Evolutionary conservation across 92 coral and sea anemone species (phyloP), one percentile per base, ranked within the genome.

Genomic region (Nematostella vectensis): DNA sequence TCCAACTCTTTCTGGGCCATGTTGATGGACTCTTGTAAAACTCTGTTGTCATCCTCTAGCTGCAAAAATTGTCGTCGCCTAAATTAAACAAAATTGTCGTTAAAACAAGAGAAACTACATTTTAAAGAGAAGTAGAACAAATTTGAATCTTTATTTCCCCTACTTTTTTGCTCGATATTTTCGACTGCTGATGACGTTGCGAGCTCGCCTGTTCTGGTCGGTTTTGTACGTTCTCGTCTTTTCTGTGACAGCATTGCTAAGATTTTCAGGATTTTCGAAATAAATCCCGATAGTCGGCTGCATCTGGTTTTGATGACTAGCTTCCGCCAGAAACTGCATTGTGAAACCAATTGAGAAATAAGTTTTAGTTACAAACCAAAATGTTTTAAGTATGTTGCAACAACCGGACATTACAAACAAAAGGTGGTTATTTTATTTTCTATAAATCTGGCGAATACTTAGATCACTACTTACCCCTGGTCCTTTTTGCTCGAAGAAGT

Each of bases 131-230:
- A n/a, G 42, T 8, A 36, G 15, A 8, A 36, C 9, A 36, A 36
- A 15, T 36, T n/a, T n/a, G n/a, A n/a, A n/a, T n/a, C n/a, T n/a
- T n/a, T n/a, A n/a, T 33, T 40, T 27, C 6, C 0, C 39, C 11
- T 59, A 84, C 95, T 77, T 76, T 60, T 87, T 80, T 59, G 61
- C 78, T 50, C 95, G 72, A 66, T 85, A 85, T 68, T 78, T 85
- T 51, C 95, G 82, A 72, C 95, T 85, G 81, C 95, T 85, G 42
- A 82, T 81, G 51, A 85, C 88, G 47, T 85, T 85, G 31, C 95
- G 71, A 47, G 88, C 95, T 59, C 88, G 50, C 58, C 95, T 63
- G 54, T 80, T 80, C 43, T 76, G 74, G 67, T 85, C 95, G 25
- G 95, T 85, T 57, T 85, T 85, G 69, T 69, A 80, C 42, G 67